Evolutionary conservation across 2,888 invertebrate genomes (phyloP).

Genomic region (Vannuccia rotundouncinata): DNA sequence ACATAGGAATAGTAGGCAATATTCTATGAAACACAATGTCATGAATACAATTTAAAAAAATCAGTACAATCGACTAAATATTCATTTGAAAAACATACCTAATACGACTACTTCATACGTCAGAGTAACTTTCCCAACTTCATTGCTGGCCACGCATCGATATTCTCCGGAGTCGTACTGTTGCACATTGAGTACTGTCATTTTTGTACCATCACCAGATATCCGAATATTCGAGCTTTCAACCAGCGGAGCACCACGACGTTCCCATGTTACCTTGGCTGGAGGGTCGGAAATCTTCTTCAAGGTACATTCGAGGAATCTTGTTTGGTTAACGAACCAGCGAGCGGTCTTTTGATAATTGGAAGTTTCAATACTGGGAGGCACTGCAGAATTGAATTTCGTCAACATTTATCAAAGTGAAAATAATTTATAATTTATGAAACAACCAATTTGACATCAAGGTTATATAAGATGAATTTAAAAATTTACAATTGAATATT

Average conservation of each 20-base stretch:
- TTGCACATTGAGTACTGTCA: constrained; percentile 41
- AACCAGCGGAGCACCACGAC: constrained; percentile 3
- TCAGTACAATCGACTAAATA: too few relatives aligned
- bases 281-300: constrained; percentile 28
- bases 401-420: too few relatives aligned
- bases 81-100: too few relatives aligned
- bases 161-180: constrained; percentile 62
- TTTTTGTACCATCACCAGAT: constrained; percentile 44
- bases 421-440: too few relatives aligned
- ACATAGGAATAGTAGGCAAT: too few relatives aligned
- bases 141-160: constrained; percentile 61
- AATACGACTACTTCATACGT: constrained; percentile 56
- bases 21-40: too few relatives aligned
- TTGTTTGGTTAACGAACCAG: constrained; percentile 37
- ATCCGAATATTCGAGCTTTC: constrained; percentile 22
- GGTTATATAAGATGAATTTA: too few relatives aligned
- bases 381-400: constrained; percentile 13
- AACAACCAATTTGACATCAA: too few relatives aligned
- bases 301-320: constrained; percentile 32
- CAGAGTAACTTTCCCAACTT: constrained; percentile 59
- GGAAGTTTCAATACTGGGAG: constrained; percentile 33
- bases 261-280: constrained; percentile 37
- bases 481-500: too few relatives aligned
- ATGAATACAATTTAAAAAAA: too few relatives aligned
- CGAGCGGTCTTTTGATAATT: constrained; percentile 27